Percentiles rank a stretch among this genome's conserved stretches.
phyloP scores from a whole-genome alignment of 1,140 invertebrate species.

The Penaeus japonicus region DNA sequence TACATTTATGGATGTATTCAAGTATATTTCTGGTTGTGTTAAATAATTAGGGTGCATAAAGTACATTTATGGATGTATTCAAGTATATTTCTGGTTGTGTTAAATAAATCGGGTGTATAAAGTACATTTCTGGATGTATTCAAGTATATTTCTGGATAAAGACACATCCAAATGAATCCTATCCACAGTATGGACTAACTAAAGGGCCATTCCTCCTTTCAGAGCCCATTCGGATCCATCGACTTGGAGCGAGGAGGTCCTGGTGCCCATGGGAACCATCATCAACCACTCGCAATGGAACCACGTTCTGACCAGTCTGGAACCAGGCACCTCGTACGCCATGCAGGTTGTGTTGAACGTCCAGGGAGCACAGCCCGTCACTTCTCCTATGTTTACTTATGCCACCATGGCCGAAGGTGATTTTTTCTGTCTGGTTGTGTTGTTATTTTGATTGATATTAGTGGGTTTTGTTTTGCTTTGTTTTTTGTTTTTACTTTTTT shows the following conservation, averaged over 20 bases:
- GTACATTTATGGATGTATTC: too few relatives aligned
- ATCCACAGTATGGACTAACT: too few relatives aligned
- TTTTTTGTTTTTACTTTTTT: too few relatives aligned
- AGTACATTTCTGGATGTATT: too few relatives aligned
- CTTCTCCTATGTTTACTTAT: constrained; percentile 37
- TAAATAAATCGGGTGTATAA: too few relatives aligned
- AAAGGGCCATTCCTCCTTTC: not conserved
- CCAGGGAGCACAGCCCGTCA: constrained; percentile 25
- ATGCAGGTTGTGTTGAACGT: constrained; percentile 71
- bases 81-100: too few relatives aligned
- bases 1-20: too few relatives aligned
- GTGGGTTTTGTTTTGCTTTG: too few relatives aligned
- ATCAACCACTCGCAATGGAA: constrained; percentile 84
- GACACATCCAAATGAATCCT: too few relatives aligned
- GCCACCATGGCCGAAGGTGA: constrained; percentile 41
- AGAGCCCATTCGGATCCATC: constrained; percentile 6
- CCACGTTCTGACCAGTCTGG: constrained; percentile 79
- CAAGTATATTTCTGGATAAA: too few relatives aligned
- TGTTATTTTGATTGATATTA: not conserved
- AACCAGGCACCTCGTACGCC: constrained; percentile 81
- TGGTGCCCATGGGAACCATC: constrained; percentile 70
- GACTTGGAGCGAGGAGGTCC: constrained; percentile 19
- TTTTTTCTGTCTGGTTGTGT: not conserved
- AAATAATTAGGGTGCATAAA: too few relatives aligned
- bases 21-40: too few relatives aligned